Base-by-base conservation (phyloP, 2,113 vertebrate genomes). In the Elanoides forficatus region DNA sequence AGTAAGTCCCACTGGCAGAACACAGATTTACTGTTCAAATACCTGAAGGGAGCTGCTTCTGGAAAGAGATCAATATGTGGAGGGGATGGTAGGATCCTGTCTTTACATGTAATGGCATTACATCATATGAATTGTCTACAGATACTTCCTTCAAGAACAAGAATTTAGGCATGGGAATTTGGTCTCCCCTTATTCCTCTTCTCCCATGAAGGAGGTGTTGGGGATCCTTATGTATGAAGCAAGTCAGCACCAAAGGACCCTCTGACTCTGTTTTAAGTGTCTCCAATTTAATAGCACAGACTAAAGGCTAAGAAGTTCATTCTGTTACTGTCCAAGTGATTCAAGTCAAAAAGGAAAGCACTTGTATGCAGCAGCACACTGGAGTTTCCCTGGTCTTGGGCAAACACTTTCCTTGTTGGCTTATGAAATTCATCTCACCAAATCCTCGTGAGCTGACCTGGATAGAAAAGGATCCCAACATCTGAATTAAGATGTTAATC, bases 401-500 rank as follows among this genome's bases (percentile, higher is more conserved):
- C 59, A 97, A 97, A 96, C 40, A 68, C 63, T 27, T 79, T 42
- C 62, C 70, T 52, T 88, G 45, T 76, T 73, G 34, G 74, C 70
- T 97, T 62, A 87, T 68, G 56, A 94, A 96, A 93, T 91, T 95
- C 56, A 88, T 92, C 90, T 93, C 90, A 73, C 74, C 85, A 29
- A 27, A 92, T 45, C 82, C 78, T 94, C 56, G n/a, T 12, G n/a
- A 96, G 75, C 82, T 96, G 93, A 95, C 92, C 89, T 90, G 86
- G 36, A 81, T 80, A 97, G 94, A 91, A 97, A 91, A 97, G 76
- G 93, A 91, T 92, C 73, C 56, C 84, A 74, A 56, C 34, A 68
- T 93, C 95, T 94, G 71, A 97, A 97, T 95, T 73, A 25, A 34
- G 70, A 76, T 86, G 59, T 96, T 96, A 97, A 93, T 95, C 95